These are phyloP conservation scores for Tetropium fuscum DNA, from an alignment of 2,888 invertebrate species.

Conservation along the genomic window DNA sequence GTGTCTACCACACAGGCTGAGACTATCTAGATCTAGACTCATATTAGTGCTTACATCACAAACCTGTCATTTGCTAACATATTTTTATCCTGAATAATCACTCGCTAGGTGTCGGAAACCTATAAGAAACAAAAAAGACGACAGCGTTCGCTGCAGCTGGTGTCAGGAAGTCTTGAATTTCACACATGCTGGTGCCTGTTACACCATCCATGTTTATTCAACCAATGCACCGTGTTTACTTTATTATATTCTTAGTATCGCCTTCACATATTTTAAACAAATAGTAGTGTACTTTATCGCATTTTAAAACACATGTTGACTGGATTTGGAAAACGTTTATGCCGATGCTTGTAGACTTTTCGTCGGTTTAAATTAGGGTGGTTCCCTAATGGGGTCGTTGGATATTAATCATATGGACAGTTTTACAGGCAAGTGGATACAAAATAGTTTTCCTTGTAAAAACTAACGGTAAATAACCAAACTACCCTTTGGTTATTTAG, in stretches of 20 bases:
- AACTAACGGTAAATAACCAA: no score
- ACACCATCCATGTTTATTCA: slow-evolving; percentile 49
- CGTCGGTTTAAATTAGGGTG: not conserved
- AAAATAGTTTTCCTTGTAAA: no score
- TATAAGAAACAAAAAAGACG: slow-evolving; percentile 54
- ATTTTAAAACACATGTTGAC: slow-evolving; percentile 20
- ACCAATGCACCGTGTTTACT: slow-evolving; percentile 40
- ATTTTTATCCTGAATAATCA: slow-evolving; percentile 30
- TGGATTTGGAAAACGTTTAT: not conserved
- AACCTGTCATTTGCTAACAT: slow-evolving; percentile 16
- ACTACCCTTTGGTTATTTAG: no score
- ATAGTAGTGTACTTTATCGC: slow-evolving; percentile 16
- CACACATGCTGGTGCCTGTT: slow-evolving; percentile 54
- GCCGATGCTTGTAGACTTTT: no score
- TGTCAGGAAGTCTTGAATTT: slow-evolving; percentile 62
- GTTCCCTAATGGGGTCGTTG: not conserved
- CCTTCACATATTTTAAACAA: slow-evolving; percentile 24
- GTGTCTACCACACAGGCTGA: slow-evolving; percentile 17
- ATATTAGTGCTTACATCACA: slow-evolving; percentile 23
- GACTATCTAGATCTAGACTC: not conserved
- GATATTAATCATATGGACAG: not conserved
- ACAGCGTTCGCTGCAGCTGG: slow-evolving; percentile 50
- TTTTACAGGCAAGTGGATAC: no score
- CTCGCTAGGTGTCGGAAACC: slow-evolving; percentile 52
- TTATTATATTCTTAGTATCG: slow-evolving; percentile 27